A percentile compares a stretch with the other conserved stretches of the same genome.
Conservation (phyloP, 1,140 invertebrate species). For the Choristoneura fumiferana region DNA sequence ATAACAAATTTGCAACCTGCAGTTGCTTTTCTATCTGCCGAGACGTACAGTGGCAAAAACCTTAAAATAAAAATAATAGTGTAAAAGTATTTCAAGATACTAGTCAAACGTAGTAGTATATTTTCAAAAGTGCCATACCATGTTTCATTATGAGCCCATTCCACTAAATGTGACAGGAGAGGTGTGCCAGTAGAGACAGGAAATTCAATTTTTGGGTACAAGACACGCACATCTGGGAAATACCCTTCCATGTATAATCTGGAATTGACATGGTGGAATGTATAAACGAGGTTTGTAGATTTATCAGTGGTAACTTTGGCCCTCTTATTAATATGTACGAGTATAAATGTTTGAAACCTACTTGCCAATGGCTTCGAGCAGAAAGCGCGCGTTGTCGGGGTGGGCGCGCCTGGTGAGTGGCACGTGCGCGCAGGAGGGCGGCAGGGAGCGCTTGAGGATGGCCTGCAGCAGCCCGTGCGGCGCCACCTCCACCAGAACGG, state of each 20-base stretch:
- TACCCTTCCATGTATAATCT: conserved; percentile 84
- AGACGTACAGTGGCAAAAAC: conserved; percentile 31
- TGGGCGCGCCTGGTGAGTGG: conserved; percentile 89
- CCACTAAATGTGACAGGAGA: conserved; percentile 83
- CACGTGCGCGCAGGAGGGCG: conserved; percentile 81
- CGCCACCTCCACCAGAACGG: conserved; percentile 88
- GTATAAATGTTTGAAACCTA: conserved; percentile 41
- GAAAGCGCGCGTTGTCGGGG: conserved; percentile 83
- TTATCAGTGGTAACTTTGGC: no score
- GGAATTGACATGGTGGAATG: conserved; percentile 21
- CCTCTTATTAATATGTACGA: no score
- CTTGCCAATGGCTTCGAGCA: conserved; percentile 86
- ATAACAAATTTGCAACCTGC: conserved; percentile 34
- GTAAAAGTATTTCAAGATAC: no score
- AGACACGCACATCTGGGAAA: conserved; percentile 78
- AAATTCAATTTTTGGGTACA: conserved; percentile 81
- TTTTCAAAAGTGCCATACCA: conserved; percentile 49
- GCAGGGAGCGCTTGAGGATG: conserved; percentile 82
- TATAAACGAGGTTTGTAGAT: neutral
- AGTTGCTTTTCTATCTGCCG: conserved; percentile 28
- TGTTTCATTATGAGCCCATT: conserved; percentile 83
- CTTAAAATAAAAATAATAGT: neutral
- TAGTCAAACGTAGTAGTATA: no score
- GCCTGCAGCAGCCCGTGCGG: conserved; percentile 89
- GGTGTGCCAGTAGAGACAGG: conserved; percentile 86